Conservation (phyloP, 2,113 vertebrate species). For the Hemiprocne comata region DNA sequence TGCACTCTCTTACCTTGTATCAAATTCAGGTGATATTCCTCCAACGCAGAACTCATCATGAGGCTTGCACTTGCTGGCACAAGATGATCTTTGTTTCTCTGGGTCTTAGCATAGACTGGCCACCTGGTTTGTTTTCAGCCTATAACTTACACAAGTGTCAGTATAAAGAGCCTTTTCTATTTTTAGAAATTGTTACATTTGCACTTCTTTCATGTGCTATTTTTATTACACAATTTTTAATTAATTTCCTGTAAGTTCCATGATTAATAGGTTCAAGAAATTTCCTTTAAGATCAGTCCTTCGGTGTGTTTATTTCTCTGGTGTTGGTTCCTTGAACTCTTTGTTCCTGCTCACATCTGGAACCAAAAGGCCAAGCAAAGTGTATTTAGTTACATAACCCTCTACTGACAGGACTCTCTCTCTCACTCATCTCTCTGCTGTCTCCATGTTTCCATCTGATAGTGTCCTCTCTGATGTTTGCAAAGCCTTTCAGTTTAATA, state of each 20-base stretch:
- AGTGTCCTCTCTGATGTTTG: background rate
- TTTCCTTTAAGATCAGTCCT: background rate
- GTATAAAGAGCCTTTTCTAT: background rate
- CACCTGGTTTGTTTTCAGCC: background rate
- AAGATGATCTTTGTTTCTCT: background rate
- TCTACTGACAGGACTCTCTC: background rate
- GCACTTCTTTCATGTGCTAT: conserved; percentile 17
- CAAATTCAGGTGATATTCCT: background rate
- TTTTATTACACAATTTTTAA: conserved; percentile 37
- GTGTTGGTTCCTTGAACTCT: background rate
- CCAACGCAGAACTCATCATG: rapidly evolving
- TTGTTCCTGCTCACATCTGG: background rate
- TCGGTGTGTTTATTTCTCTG: background rate
- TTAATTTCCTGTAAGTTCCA: conserved; percentile 19
- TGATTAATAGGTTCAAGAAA: background rate
- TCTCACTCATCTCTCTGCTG: background rate
- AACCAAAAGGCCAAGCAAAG: background rate
- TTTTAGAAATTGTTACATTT: conserved; percentile 6
- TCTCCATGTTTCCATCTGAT: background rate
- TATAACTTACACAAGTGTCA: background rate
- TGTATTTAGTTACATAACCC: background rate
- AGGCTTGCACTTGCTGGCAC: background rate
- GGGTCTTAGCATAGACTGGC: background rate
- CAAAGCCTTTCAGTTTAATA: background rate
- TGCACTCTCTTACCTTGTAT: background rate